Evolutionary conservation across 1,140 invertebrate species (phyloP), one percentile per base, ranked within the genome.

Genomic region (Drosophila ohnishii): DNA sequence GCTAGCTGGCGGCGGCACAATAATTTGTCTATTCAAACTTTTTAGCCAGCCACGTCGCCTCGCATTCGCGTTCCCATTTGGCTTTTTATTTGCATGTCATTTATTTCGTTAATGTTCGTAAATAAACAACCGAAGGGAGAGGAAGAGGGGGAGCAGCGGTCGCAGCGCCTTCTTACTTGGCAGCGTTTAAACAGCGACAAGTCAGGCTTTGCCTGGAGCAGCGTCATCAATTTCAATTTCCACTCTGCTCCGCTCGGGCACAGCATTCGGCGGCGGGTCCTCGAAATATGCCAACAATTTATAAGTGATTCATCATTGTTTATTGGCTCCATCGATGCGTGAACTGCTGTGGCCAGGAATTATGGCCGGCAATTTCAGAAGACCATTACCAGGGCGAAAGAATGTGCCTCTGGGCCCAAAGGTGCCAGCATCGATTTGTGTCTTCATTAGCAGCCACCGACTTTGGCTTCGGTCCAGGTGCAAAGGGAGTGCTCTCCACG

Each of bases 261-360:
- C 77, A 76, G 76, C 66, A 63, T 59, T 75, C 70, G 51, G 65
- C 58, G 45, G 59, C 61, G 57, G 39, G 57, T 39, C 22, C 63
- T 47, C 78, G 56, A 87, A 87, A 88, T 87, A 88, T 87, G 76
- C 76, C 83, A 76, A 87, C 83, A 87, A 87, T 87, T 87, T 87
- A 87, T 87, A 87, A 87, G 83, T 87, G 83, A 87, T 87, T 80
- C 84, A 78, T 87, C 84, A 88, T 83, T 88, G 84, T 87, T 87
- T 87, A 87, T 87, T 87, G 84, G 84, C 84, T 83, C 64, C 84
- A 80, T 87, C 84, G 84, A 87, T 72, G 75, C 78, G 75, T 75
- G 75, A 77, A 48, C 37, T 55, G 70, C 70, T 79, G 76, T 67
- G 69, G 19, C 63, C 67, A 64, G 71, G 69, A 87, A 88, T 71